Evolutionary conservation across 2,113 vertebrate species (phyloP).

Genomic region (Antechinus stuartii): DNA sequence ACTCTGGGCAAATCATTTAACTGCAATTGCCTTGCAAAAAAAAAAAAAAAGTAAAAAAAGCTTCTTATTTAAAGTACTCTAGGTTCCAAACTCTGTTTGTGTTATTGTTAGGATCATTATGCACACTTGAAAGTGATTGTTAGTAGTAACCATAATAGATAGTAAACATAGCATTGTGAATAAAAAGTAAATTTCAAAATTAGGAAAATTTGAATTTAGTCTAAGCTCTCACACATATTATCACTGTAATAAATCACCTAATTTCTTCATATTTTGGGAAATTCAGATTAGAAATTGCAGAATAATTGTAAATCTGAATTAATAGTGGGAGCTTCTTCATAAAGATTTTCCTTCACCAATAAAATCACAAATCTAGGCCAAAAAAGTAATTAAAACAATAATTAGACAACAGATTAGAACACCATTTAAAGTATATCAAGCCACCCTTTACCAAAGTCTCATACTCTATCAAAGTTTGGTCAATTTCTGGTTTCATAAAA

Average conservation of each 20-base stretch:
- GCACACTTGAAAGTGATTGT: not conserved
- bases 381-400: not conserved
- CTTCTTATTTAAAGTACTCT: not conserved
- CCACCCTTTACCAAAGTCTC: not conserved
- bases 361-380: not conserved
- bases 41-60: too few species aligned
- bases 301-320: not conserved
- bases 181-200: not conserved
- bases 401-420: not conserved
- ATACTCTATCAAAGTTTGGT: not conserved
- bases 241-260: not conserved
- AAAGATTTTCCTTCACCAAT: not conserved
- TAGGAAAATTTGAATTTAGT: not conserved
- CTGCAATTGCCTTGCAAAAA: too few species aligned
- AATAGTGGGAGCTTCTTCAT: not conserved
- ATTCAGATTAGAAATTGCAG: not conserved
- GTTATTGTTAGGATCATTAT: not conserved
- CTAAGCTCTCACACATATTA: not conserved
- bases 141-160: not conserved
- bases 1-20: too few species aligned
- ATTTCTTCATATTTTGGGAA: not conserved
- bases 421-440: not conserved
- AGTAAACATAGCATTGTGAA: not conserved
- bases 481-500: not conserved
- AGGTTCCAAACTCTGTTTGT: not conserved